Base-by-base conservation (phyloP, 1,140 invertebrate species). In the Nylanderia fulva region DNA sequence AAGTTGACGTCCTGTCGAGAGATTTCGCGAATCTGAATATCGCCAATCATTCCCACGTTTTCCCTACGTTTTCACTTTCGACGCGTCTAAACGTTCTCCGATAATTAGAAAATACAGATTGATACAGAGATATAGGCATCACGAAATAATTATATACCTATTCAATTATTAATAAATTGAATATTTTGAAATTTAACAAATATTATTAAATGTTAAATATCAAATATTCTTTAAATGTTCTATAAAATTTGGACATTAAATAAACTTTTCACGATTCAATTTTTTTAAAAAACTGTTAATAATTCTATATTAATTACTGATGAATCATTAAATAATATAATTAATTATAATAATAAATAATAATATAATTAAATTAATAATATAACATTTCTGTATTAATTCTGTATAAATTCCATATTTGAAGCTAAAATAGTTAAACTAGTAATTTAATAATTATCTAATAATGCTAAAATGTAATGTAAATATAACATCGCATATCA, bases 11-110 rank as follows among this genome's bases (percentile, higher is more conserved):
- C 39, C 77, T 45, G 64, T 9, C 64, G 77, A 21, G 33, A 71
- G 52, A 69, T 36, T 48, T 69, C 48, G 33, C 15, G 8, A 72
- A 72, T 82, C 45, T 82, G 39, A 82, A 82, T 72, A 82, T 69
- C 48, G 9, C 13, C 36, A 27, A 69, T 82, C 52, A 64, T 33
- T 82, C 77, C 29, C 77, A 82, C 66, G 77, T 71, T 82, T 82
- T 80, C 48, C 48, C 63, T 1, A n/a, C 42, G 42, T 77, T 77
- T 76, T 79, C 75, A 79, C 24, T 76, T 15, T 63, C 42, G 27
- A 29, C 42, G 7, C 6, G 27, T 77, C 11, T 48, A 77, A 48
- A 66, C 56, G 18, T n/a, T 79, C 21, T 21, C 27, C 66, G 27
- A 71, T 56, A 58, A 72, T 71, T 60, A 71, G 58, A 58, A 80